Conservation (phyloP, 2,888 invertebrate genomes). For the Electrophaes corylata region DNA sequence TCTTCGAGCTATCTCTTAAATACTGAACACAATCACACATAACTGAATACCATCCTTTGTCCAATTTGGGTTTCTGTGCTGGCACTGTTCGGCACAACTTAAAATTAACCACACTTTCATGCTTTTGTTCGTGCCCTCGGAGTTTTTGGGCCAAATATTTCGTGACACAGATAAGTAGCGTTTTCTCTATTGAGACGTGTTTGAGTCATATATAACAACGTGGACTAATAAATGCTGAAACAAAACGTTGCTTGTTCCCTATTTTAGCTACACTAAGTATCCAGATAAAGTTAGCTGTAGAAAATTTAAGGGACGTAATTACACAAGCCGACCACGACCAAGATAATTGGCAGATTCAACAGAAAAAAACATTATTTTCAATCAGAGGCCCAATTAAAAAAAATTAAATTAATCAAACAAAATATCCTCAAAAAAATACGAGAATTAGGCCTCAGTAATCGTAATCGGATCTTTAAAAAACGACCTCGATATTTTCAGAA, state of each 20-base stretch:
- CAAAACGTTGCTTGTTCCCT: no score
- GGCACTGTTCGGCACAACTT: slow-evolving; percentile 33
- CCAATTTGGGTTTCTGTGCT: slow-evolving; percentile 47
- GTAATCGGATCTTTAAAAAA: no score
- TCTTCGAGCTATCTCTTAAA: slow-evolving; percentile 36
- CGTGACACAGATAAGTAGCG: slow-evolving; percentile 25
- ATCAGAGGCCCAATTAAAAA: no score
- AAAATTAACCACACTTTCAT: slow-evolving; percentile 39
- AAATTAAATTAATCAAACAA: no score
- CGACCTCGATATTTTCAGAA: no score
- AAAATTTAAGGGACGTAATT: no score
- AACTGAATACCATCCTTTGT: slow-evolving; percentile 49
- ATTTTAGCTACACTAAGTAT: neutral
- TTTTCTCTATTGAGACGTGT: slow-evolving; percentile 20
- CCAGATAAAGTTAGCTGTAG: no score
- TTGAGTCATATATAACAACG: slow-evolving; percentile 7
- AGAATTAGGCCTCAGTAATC: no score
- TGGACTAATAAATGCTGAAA: neutral
- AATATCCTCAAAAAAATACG: no score
- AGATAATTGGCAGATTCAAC: neutral
- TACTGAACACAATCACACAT: slow-evolving; percentile 27
- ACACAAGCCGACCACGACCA: no score
- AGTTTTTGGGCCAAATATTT: slow-evolving; percentile 20
- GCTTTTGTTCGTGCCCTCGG: slow-evolving; percentile 14
- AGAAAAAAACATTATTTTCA: neutral